Base-by-base conservation (phyloP, 2,888 invertebrate genomes). In the Polyommatus iphigenia region DNA sequence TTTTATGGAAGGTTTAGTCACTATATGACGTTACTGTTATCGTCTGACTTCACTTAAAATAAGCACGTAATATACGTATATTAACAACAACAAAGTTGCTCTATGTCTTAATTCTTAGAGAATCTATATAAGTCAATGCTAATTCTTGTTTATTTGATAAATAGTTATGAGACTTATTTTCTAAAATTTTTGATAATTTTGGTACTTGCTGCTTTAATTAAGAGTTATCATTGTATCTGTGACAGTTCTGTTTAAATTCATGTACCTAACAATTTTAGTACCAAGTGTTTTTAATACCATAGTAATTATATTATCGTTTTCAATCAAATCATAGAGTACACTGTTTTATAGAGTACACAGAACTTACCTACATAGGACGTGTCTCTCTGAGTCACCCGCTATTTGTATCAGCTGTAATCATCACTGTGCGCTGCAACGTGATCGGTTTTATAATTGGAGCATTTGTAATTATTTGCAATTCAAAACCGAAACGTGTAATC, bases 401-500 rank as follows among this genome's bases (percentile, higher is more conserved):
- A 36, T 36, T 36, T 71, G 36, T 71, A 36, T 36, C 32, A 36
- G 15, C 13, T 36, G 71, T 72, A 72, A 41, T 67, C 67, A 67
- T 13, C 15, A 15, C 36, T 32, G 36, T 41, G 71, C 18, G 32
- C 54, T 24, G 29, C 46, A 71, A 71, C 76, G 77, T 79, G 78
- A 77, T 76, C 76, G 67, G 77, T 50, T 54, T 77, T 71, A 46
- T 78, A 73, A 77, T 73, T 59, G 59, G 75, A 29, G 77, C 50
- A 76, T 77, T 80, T 79, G 76, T 72, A 76, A 77, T 77, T 54
- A 78, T 79, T 76, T 57, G 71, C 78, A 76, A 79, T 79, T 78
- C 73, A 76, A 77, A 77, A 77, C 77, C 24, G 10, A 41, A 41
- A 36, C 18, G 18, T 77, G 41, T 71, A 6, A 50, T 32, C 20